Conservation (phyloP, 2,113 vertebrate species). For the Piaya cayana region DNA sequence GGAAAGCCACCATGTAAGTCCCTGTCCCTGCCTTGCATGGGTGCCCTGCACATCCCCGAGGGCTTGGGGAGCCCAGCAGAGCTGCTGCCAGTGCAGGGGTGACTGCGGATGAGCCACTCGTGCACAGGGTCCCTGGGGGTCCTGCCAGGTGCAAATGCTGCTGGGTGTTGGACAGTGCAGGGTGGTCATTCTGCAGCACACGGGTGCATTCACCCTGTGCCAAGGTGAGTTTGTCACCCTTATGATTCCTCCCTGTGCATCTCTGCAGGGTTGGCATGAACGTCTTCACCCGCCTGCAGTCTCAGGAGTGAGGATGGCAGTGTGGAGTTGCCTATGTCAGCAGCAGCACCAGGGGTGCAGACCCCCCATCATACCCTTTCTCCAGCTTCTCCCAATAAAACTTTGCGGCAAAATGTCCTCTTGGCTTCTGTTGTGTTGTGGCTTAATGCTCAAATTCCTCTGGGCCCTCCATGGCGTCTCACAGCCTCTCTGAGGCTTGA, state of each 20-base stretch:
- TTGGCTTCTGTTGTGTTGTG: accelerated
- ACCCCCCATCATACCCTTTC: background rate
- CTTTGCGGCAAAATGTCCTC: background rate
- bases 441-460: background rate
- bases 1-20: slow-evolving; percentile 25
- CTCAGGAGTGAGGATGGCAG: accelerated
- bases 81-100: background rate
- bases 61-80: accelerated
- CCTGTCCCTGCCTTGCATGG: accelerated
- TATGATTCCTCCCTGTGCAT: background rate
- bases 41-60: accelerated
- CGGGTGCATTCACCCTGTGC: background rate
- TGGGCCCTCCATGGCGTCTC: accelerated
- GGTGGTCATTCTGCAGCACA: accelerated
- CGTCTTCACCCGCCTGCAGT: accelerated
- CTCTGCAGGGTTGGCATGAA: background rate
- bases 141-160: accelerated
- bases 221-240: too few species aligned
- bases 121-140: accelerated
- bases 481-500: accelerated
- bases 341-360: accelerated
- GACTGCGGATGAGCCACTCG: background rate
- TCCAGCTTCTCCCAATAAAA: background rate
- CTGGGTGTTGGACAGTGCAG: accelerated
- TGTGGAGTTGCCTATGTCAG: accelerated